phyloP scores from a whole-genome alignment of 2,113 vertebrate species.

The Dascyllus trimaculatus region DNA sequence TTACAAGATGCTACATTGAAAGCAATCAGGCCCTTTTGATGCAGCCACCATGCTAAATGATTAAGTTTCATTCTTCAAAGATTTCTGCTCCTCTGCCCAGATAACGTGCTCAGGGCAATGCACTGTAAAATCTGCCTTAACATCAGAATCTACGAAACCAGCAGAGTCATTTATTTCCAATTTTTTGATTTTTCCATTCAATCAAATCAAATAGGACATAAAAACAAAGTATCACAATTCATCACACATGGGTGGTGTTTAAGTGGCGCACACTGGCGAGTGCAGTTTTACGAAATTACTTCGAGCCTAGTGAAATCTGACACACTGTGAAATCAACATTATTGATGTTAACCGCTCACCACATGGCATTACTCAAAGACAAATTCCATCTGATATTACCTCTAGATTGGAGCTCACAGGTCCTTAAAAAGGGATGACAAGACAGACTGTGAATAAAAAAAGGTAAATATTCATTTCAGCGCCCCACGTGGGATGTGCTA shows the following conservation, averaged over 20 bases:
- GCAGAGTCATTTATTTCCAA: slow-evolving; percentile 10
- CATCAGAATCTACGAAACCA: slow-evolving; percentile 21
- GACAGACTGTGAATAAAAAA: slow-evolving; percentile 41
- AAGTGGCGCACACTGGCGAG: background rate
- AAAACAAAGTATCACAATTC: slow-evolving; percentile 17
- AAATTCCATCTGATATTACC: slow-evolving; percentile 45
- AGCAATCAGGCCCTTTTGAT: slow-evolving; percentile 71
- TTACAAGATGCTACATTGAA: slow-evolving; percentile 46
- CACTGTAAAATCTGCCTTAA: slow-evolving; percentile 22
- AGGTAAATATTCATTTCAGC: slow-evolving; percentile 47
- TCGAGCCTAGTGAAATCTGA: slow-evolving; percentile 19
- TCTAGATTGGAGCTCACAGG: slow-evolving; percentile 18
- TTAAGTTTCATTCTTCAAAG: slow-evolving; percentile 56
- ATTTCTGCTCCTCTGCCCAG: slow-evolving; percentile 37
- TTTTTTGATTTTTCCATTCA: slow-evolving; percentile 25
- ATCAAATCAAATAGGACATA: slow-evolving; percentile 15
- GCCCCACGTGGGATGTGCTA: slow-evolving; percentile 37
- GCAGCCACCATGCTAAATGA: slow-evolving; percentile 57
- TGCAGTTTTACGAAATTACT: slow-evolving; percentile 35
- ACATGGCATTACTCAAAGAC: slow-evolving; percentile 39
- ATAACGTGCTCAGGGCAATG: slow-evolving; percentile 37
- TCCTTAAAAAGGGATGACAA: slow-evolving; percentile 38
- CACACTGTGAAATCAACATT: slow-evolving; percentile 50
- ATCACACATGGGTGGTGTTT: slow-evolving; percentile 22
- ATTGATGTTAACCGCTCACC: slow-evolving; percentile 35